Evolutionary conservation across 2,888 invertebrate genomes (phyloP).

Genomic region (Cecidostiba fungosa): DNA sequence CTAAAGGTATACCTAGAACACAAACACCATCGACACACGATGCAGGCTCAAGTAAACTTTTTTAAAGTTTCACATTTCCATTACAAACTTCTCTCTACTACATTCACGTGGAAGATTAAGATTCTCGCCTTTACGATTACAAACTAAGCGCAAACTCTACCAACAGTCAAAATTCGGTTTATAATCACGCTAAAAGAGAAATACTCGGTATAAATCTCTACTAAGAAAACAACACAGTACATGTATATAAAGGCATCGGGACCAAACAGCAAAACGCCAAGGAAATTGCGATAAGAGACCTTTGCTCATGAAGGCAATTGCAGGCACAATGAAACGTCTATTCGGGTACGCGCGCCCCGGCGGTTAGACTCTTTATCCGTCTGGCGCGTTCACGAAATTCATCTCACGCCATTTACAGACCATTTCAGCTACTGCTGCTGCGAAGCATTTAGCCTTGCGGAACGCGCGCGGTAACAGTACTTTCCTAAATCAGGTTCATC

Average conservation of each 20-base stretch:
- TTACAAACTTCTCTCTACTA: neutral
- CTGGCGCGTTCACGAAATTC: conserved; percentile 41
- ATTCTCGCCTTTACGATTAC: neutral
- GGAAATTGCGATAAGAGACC: conserved; percentile 38
- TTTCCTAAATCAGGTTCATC: conserved; percentile 54
- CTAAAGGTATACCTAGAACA: no score
- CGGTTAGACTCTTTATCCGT: conserved; percentile 36
- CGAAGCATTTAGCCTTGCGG: conserved; percentile 58
- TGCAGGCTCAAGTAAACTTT: neutral
- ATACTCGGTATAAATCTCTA: neutral
- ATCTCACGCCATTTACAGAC: conserved; percentile 50
- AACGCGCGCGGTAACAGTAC: neutral
- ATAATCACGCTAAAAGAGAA: neutral
- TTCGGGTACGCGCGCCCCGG: neutral
- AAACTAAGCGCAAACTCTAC: neutral
- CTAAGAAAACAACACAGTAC: conserved; percentile 3
- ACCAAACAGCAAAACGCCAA: conserved; percentile 22
- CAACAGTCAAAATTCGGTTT: neutral
- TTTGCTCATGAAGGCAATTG: conserved; percentile 42
- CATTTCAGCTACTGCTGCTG: conserved; percentile 51
- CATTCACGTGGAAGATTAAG: neutral
- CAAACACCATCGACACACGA: no score
- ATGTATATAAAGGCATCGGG: neutral
- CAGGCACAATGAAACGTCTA: conserved; percentile 42
- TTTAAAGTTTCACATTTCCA: neutral